Conservation (phyloP, 1,140 invertebrate species). For the Euura saliciscinereae region DNA sequence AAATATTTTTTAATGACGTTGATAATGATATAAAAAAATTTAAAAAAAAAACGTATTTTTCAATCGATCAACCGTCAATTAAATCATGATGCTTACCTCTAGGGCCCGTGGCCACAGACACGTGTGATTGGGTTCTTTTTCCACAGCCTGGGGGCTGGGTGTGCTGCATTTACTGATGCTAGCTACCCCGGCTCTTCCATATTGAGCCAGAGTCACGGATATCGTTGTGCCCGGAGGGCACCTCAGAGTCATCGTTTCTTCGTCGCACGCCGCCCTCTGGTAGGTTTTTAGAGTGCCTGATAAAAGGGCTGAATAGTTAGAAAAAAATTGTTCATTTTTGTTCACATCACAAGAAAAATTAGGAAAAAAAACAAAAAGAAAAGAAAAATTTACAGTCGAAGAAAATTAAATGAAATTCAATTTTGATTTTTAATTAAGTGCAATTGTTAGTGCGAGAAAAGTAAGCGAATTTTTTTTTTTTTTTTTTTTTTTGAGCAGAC, state of each 20-base stretch:
- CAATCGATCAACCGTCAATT: no score
- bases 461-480: constrained; percentile 27
- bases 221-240: constrained; percentile 89
- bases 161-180: constrained; percentile 54
- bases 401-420: no score
- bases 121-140: constrained; percentile 52
- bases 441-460: no score
- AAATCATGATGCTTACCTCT: constrained; percentile 59
- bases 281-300: constrained; percentile 87
- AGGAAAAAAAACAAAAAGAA: no score
- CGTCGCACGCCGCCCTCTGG: constrained; percentile 86
- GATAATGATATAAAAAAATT: no score
- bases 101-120: constrained; percentile 62
- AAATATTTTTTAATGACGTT: no score
- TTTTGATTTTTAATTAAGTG: no score
- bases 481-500: constrained; percentile 26
- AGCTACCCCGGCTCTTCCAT: constrained; percentile 59
- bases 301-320: constrained; percentile 73
- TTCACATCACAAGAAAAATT: no score
- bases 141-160: constrained; percentile 39
- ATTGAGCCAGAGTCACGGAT: constrained; percentile 81
- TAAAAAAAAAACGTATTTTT: no score
- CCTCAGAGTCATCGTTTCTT: constrained; percentile 79
- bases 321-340: constrained; percentile 31
- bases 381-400: no score